phyloP scores from a whole-genome alignment of 2,888 invertebrate genomes.

The Tortrix viridana region DNA sequence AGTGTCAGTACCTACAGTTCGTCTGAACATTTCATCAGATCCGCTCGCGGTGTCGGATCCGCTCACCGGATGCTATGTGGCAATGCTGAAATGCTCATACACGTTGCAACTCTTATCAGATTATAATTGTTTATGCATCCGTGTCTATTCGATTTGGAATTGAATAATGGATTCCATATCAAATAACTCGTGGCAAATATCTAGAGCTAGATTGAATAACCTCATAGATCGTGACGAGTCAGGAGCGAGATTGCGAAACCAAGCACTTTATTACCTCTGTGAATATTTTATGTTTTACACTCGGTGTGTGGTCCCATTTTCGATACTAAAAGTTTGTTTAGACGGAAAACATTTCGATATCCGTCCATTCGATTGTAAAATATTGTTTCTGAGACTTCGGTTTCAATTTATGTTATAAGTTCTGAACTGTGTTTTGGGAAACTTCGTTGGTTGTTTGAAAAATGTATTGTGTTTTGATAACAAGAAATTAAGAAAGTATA shows the following conservation, averaged over 20 bases:
- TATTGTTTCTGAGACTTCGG: constrained; percentile 20
- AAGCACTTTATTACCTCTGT: constrained; percentile 42
- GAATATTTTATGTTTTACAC: constrained; percentile 43
- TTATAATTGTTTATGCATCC: constrained; percentile 36
- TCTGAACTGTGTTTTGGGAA: constrained; percentile 16
- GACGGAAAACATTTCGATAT: constrained; percentile 13
- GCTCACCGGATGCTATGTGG: constrained; percentile 46
- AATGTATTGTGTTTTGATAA: constrained; percentile 19
- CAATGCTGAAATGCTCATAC: constrained; percentile 41
- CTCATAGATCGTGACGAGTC: constrained; percentile 48
- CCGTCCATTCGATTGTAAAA: constrained; percentile 20
- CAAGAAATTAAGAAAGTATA: constrained; percentile 17
- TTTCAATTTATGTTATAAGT: constrained; percentile 21
- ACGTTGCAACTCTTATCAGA: constrained; percentile 40
- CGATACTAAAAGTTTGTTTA: constrained; percentile 39
- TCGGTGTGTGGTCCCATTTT: constrained; percentile 53
- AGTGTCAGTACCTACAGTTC: constrained; percentile 42
- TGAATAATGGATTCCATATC: constrained; percentile 43
- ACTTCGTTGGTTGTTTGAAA: constrained; percentile 11
- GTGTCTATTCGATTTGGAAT: constrained; percentile 24
- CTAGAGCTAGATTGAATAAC: constrained; percentile 43
- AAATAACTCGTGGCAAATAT: constrained; percentile 52
- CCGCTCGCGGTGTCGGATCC: constrained; percentile 41
- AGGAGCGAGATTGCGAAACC: constrained; percentile 49
- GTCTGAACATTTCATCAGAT: constrained; percentile 45